phyloP scores from a whole-genome alignment of 2,797 vertebrate genomes.

The Halcyon chelicuti region DNA sequence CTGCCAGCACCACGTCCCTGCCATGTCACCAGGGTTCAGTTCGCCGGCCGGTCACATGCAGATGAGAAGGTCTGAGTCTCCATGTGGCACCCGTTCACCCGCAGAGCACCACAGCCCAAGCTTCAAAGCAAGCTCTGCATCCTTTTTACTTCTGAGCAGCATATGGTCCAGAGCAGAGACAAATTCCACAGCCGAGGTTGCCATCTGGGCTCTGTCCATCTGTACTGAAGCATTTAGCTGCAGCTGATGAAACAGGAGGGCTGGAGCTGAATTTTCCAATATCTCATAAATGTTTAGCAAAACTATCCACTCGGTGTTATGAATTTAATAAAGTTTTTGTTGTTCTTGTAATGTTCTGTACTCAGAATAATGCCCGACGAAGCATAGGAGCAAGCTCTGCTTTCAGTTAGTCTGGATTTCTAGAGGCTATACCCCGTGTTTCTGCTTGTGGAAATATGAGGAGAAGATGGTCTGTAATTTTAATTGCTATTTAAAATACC shows the following conservation, averaged over 20 bases:
- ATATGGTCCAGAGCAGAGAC: conserved; percentile 26
- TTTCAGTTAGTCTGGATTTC: not conserved
- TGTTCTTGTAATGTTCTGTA: not conserved
- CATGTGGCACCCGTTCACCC: conserved; percentile 24
- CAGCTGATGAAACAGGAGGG: conserved; percentile 10
- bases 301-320: not conserved
- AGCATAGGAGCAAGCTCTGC: not conserved
- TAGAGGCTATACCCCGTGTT: not conserved
- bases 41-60: not conserved
- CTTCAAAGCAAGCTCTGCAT: conserved; percentile 16
- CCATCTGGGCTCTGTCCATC: conserved; percentile 30
- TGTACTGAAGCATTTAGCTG: not conserved
- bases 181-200: not conserved
- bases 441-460: not conserved
- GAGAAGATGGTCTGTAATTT: not conserved
- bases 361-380: not conserved
- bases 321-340: not conserved
- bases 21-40: not conserved
- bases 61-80: not conserved
- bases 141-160: conserved; percentile 15
- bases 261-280: conserved; percentile 43
- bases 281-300: conserved; percentile 21
- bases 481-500: not conserved
- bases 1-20: not conserved
- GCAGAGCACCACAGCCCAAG: not conserved